Evolutionary conservation across 1,140 invertebrate species (phyloP).

Genomic region (Zaprionus vittiger): DNA sequence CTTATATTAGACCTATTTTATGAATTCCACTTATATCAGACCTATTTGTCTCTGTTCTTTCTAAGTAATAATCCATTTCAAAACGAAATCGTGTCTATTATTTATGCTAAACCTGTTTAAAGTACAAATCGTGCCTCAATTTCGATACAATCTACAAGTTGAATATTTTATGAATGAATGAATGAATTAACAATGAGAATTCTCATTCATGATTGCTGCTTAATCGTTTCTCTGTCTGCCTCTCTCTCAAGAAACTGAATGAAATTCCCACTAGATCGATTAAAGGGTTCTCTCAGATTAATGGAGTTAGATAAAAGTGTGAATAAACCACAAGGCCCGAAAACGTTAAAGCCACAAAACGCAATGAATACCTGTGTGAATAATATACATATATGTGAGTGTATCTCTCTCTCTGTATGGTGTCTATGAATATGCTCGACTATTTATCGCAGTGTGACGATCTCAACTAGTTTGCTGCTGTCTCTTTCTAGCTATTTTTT

Average conservation of each 20-base stretch:
- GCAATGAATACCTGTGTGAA: conserved; percentile 21
- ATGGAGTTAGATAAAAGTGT: conserved; percentile 24
- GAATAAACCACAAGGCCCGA: conserved; percentile 31
- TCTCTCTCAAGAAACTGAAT: background rate
- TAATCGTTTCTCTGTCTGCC: background rate
- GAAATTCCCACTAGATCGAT: conserved; percentile 14
- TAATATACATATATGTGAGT: background rate
- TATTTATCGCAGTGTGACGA: conserved; percentile 54
- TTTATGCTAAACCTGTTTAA: background rate
- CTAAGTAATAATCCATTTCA: background rate
- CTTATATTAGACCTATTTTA: background rate
- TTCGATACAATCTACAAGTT: background rate
- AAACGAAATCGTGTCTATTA: background rate
- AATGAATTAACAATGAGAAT: conserved; percentile 2
- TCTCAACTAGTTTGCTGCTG: conserved; percentile 17
- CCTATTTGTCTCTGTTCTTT: background rate
- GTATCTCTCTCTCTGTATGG: background rate
- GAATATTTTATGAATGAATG: conserved; percentile 12
- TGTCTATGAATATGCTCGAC: conserved; percentile 33
- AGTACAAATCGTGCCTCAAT: background rate
- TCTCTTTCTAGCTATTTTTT: conserved; percentile 12
- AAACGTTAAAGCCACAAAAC: conserved; percentile 40
- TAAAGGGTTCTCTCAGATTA: conserved; percentile 15
- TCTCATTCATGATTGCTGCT: conserved; percentile 13
- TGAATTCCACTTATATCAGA: background rate